Conservation (phyloP, 2,113 vertebrate genomes). For the Lipotes vexillifer region DNA sequence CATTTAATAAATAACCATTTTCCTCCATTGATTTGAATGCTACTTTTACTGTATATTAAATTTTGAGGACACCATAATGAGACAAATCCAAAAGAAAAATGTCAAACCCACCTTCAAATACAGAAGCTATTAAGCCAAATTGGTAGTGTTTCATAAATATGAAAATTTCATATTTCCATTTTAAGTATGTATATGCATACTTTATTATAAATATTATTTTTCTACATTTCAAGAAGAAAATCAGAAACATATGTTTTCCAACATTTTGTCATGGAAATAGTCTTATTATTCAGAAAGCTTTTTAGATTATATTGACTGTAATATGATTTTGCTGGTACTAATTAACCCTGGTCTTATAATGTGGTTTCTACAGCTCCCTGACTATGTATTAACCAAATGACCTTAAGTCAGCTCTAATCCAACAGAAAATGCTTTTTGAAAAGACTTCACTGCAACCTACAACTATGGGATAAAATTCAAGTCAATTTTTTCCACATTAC, state of each 20-base stretch:
- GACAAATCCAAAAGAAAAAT: slow-evolving; percentile 28
- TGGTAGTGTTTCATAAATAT: background rate
- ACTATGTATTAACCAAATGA: slow-evolving; percentile 58
- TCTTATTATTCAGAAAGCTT: slow-evolving; percentile 38
- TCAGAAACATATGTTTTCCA: slow-evolving; percentile 50
- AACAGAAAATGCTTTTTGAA: slow-evolving; percentile 34
- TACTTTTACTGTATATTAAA: slow-evolving; percentile 15
- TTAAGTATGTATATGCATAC: background rate
- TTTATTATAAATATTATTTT: slow-evolving; percentile 46
- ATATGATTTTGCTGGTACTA: slow-evolving; percentile 50
- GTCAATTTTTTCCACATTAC: slow-evolving; percentile 8
- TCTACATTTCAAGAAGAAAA: slow-evolving; percentile 56
- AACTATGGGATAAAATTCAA: slow-evolving; percentile 38
- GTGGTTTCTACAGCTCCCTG: slow-evolving; percentile 27
- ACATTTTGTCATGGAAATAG: slow-evolving; percentile 51
- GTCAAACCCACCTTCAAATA: background rate
- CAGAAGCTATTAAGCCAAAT: slow-evolving; percentile 10
- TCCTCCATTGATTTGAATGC: background rate
- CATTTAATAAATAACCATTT: slow-evolving; percentile 9
- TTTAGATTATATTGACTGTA: slow-evolving; percentile 41
- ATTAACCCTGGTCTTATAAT: slow-evolving; percentile 52
- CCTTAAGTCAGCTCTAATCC: slow-evolving; percentile 34
- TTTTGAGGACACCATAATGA: background rate
- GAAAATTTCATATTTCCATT: slow-evolving; percentile 15
- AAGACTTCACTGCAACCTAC: background rate